Evolutionary conservation across 2,888 invertebrate species (phyloP), one percentile per base, ranked within the genome.

Genomic region (Drosophila atroscutellata): DNA sequence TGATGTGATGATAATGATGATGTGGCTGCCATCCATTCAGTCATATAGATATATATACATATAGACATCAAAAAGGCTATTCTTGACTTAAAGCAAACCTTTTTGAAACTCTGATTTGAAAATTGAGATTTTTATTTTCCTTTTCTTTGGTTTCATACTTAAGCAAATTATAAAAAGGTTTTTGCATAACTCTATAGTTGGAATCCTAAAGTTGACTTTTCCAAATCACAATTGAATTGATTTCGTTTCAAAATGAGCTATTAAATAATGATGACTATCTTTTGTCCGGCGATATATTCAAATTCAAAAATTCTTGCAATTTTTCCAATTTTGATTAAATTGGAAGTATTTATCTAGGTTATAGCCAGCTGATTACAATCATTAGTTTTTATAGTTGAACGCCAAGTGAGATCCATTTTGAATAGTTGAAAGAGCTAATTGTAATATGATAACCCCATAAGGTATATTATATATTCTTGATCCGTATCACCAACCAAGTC

Each of bases 1-100:
- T 77, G 30, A 77, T 65, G 9, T 71, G 52, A 54, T 55, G 42
- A 68, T 58, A 34, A 58, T 57, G 32, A 54, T 61, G 61, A 64
- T 75, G 80, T 61, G 83, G 62, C 64, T 75, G 84, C 80, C 67
- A 66, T n/a, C 32, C 36, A 36, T 58, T 36, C 73, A 57, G 52
- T 24, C 36, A 57, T 11, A 37, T n/a, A 42, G 24, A 34, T 13
- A 5, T 39, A 39, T 11, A 39, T n/a, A 39, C 3, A 37, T 37
- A 37, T 13, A n/a, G 13, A 7, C 45, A 20, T 45, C 20, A 13
- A 45, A 45, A 45, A 8, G 45, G 15, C 8, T 37, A 37, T 37
- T 37, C 8, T 8, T 4, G 8, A 18, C 15, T 20, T 11, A 11
- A 20, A 11, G 11, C 42, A 42, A 42, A 11, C 11, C 42, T 42